Evolutionary conservation across 2,797 vertebrate species (phyloP).

Genomic region (Podarcis lilfordi): DNA sequence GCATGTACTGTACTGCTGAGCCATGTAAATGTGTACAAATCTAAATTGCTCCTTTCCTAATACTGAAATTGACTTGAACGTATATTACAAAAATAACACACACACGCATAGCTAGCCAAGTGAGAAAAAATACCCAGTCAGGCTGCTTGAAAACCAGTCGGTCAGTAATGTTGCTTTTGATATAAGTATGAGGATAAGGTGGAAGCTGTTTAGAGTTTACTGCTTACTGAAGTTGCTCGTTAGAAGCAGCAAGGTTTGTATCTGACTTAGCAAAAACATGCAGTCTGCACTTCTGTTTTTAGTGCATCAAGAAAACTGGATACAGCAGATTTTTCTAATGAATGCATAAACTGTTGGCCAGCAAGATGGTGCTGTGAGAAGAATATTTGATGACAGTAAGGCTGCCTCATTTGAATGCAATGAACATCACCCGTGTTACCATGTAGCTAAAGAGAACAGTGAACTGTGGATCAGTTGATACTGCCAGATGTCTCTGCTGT

Average conservation of each 20-base stretch:
- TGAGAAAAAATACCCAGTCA: neutral
- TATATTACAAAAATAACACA: neutral
- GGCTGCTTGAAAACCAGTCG: neutral
- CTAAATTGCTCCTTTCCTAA: neutral
- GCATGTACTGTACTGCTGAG: neutral
- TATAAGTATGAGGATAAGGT: neutral
- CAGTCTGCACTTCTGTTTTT: neutral
- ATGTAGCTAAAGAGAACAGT: constrained; percentile 18
- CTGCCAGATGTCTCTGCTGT: neutral
- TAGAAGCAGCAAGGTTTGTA: constrained; percentile 6
- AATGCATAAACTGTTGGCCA: constrained; percentile 10
- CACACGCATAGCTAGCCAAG: neutral
- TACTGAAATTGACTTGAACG: neutral
- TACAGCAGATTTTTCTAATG: constrained; percentile 15
- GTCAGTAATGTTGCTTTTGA: constrained; percentile 10
- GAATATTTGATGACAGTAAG: constrained; percentile 1
- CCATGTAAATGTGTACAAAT: neutral
- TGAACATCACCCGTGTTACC: neutral
- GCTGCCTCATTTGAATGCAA: constrained; percentile 6
- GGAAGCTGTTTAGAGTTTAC: neutral
- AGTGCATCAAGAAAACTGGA: neutral
- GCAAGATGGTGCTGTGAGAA: neutral
- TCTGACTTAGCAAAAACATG: neutral
- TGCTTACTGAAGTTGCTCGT: constrained; percentile 3
- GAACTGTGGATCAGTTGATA: constrained; percentile 3